A percentile compares a stretch with the other conserved stretches of the same genome.
These are phyloP conservation scores for Pseudomyrmex concolor DNA, from an alignment of 1,140 invertebrate species.

Conservation along the genomic window DNA sequence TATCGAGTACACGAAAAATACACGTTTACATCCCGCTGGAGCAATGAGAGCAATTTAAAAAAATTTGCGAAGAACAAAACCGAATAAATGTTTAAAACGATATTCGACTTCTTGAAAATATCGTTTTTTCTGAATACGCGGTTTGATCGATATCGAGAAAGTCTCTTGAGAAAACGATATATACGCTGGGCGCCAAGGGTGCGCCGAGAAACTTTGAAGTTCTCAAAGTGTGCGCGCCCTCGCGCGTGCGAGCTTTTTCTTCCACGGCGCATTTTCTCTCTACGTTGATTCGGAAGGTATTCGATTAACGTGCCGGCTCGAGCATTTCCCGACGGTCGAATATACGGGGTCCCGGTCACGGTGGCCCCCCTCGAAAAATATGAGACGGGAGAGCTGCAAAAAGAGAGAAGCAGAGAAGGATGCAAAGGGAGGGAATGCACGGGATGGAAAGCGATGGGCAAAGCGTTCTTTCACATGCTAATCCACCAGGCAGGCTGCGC, in stretches of 20 bases:
- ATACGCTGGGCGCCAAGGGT: conserved; percentile 26
- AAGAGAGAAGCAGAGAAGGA: conserved; percentile 45
- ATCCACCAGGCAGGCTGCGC: conserved; percentile 79
- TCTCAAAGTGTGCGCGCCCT: conserved; percentile 13
- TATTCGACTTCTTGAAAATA: no score
- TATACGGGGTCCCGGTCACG: conserved; percentile 56
- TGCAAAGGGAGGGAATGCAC: conserved; percentile 52
- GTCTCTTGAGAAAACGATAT: conserved; percentile 32
- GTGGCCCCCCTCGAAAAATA: conserved; percentile 68
- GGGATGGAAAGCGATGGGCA: conserved; percentile 73
- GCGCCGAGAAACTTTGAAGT: conserved; percentile 33
- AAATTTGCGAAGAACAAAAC: no score
- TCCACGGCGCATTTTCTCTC: conserved; percentile 22
- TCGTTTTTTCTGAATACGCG: background rate
- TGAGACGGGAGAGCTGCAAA: conserved; percentile 61
- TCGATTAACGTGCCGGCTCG: conserved; percentile 33
- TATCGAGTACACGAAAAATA: no score
- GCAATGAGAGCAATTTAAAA: background rate
- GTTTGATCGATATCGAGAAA: background rate
- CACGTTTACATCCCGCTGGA: no score
- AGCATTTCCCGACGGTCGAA: conserved; percentile 48
- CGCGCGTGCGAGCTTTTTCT: conserved; percentile 19
- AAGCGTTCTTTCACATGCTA: conserved; percentile 84
- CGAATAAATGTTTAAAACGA: no score
- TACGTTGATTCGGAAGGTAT: conserved; percentile 40